phyloP scores from a whole-genome alignment of 2,797 vertebrate species.

The Pseudomugil gertrudae region DNA sequence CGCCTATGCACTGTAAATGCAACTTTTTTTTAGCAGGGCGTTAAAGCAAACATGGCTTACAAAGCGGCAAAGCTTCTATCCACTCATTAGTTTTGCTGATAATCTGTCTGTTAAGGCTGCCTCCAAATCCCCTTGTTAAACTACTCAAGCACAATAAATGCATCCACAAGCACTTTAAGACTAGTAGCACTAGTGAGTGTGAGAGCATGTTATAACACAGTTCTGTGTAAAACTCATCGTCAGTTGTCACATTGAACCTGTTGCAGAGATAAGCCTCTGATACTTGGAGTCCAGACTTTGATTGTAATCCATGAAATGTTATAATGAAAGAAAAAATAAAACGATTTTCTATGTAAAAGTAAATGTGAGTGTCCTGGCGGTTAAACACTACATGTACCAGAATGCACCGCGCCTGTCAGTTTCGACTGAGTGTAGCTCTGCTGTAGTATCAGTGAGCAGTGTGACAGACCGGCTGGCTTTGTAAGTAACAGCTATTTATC shows the following conservation, averaged over 20 bases:
- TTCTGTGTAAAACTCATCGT: slow-evolving; percentile 44
- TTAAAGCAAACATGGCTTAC: slow-evolving; percentile 28
- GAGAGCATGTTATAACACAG: slow-evolving; percentile 55
- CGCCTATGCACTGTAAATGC: slow-evolving; percentile 21
- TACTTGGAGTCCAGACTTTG: slow-evolving; percentile 33
- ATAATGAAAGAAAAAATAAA: slow-evolving; percentile 15
- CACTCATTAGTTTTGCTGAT: slow-evolving; percentile 11
- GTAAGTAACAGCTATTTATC: slow-evolving; percentile 58
- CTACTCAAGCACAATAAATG: slow-evolving; percentile 67
- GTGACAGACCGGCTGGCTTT: slow-evolving; percentile 43
- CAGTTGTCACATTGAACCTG: slow-evolving; percentile 42
- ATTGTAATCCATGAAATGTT: slow-evolving; percentile 58
- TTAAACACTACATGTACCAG: slow-evolving; percentile 64
- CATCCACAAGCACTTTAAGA: slow-evolving; percentile 77
- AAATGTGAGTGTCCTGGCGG: background rate
- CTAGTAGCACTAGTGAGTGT: slow-evolving; percentile 65
- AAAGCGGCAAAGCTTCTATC: slow-evolving; percentile 2
- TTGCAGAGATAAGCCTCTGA: slow-evolving; percentile 26
- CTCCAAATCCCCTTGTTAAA: slow-evolving; percentile 40
- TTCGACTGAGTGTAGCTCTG: slow-evolving; percentile 17
- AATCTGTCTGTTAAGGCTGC: slow-evolving; percentile 28
- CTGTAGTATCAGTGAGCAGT: slow-evolving; percentile 23
- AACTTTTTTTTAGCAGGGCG: slow-evolving; percentile 19
- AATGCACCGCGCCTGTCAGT: slow-evolving; percentile 63
- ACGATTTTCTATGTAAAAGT: slow-evolving; percentile 23